Base-by-base conservation (phyloP, 2,888 invertebrate species). In the Carterocephalus palaemon region DNA sequence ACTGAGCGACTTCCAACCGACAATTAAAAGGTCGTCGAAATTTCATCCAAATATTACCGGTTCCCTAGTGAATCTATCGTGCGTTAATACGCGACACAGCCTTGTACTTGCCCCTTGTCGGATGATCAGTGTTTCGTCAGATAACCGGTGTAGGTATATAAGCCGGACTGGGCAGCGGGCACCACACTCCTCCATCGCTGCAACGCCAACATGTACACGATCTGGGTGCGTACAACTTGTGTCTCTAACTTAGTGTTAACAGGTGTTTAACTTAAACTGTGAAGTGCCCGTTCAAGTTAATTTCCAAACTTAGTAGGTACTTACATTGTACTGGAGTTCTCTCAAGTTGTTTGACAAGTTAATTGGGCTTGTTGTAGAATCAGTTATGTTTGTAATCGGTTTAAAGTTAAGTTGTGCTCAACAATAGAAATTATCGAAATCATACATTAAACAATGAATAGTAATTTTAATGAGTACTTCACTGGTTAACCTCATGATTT, bases 221-320 rank as follows among this genome's bases (percentile, higher is more conserved):
- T 69, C 54, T 69, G 68, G 81, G 83, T 83, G 78, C 60, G 83
- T 83, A 69, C 47, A n/a, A n/a, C 23, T 29, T 48, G 24, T 40
- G 50, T 39, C 34, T 26, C 19, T 31, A 10, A 12, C 20, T 32
- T 19, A 36, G 38, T 45, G 45, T 45, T 31, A 12, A n/a, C 6
- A n/a, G 1, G 33, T 23, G 34, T 34, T 8, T 3, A 26, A 12
- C 26, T 34, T 8, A 6, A 26, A 12, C 26, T 8, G 34, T 34
- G 34, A 34, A 34, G 34, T 34, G 20, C 20, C 13, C 31, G 31
- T 17, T 31, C 5, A n/a, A n/a, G n/a, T n/a, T n/a, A n/a, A n/a
- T n/a, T n/a, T n/a, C n/a, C n/a, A n/a, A n/a, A n/a, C n/a, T n/a
- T n/a, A n/a, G n/a, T n/a, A n/a, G n/a, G n/a, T n/a, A n/a, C n/a